These are phyloP conservation scores for Microtus richardsoni DNA, from an alignment of 2,113 vertebrate genomes.

Conservation along the genomic window DNA sequence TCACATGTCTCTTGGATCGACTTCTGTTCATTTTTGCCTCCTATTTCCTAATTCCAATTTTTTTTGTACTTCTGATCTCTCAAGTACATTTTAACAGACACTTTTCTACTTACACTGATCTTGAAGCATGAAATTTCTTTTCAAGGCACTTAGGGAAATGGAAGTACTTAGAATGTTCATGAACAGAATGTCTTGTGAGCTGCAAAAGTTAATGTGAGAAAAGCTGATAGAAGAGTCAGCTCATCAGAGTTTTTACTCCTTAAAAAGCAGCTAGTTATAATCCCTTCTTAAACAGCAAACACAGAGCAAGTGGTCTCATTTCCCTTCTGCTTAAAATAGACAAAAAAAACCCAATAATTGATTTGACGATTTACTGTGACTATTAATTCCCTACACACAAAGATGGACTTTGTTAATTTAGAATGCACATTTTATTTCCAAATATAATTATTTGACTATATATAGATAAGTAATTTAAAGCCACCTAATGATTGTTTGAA, in stretches of 20 bases:
- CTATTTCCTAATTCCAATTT: constrained; percentile 53
- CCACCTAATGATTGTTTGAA: constrained; percentile 62
- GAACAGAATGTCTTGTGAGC: constrained; percentile 42
- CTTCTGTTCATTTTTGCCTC: constrained; percentile 60
- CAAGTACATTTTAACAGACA: constrained; percentile 64
- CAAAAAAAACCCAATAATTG: constrained; percentile 72
- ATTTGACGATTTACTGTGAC: constrained; percentile 70
- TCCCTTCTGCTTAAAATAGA: constrained; percentile 71
- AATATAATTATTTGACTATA: constrained; percentile 74
- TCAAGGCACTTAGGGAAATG: constrained; percentile 67
- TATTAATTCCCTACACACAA: constrained; percentile 62
- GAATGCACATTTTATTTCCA: constrained; percentile 66
- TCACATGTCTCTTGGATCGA: constrained; percentile 1
- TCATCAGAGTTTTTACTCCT: constrained; percentile 60
- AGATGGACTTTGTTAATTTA: constrained; percentile 70
- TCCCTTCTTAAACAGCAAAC: constrained; percentile 70
- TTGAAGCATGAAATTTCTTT: constrained; percentile 73
- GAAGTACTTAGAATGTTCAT: constrained; percentile 64
- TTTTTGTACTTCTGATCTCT: constrained; percentile 54
- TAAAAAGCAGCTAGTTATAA: constrained; percentile 67
- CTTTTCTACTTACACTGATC: constrained; percentile 68
- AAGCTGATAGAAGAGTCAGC: constrained; percentile 55
- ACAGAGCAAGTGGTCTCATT: constrained; percentile 66
- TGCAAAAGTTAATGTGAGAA: constrained; percentile 71
- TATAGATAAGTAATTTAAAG: constrained; percentile 65